Percentiles rank a stretch among this genome's conserved stretches.
phyloP scores from a whole-genome alignment of 2,888 invertebrate genomes.

The Acleris cristana region DNA sequence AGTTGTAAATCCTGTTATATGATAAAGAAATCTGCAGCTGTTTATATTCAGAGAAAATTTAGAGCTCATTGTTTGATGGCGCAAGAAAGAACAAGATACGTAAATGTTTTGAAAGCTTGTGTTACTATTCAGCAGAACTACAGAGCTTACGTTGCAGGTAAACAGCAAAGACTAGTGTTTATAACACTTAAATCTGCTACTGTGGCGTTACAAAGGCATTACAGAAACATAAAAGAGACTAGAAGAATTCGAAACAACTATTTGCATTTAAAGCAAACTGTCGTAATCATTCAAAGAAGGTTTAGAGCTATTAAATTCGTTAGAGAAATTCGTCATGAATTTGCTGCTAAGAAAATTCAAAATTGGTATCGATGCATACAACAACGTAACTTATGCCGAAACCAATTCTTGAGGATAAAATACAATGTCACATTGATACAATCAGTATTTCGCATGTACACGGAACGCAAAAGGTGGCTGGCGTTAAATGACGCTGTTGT shows the following conservation, averaged over 20 bases:
- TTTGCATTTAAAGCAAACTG: conserved; percentile 51
- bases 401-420: conserved; percentile 54
- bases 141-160: conserved; percentile 46
- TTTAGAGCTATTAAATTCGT: conserved; percentile 57
- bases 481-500: conserved; percentile 51
- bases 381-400: conserved; percentile 55
- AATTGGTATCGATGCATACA: conserved; percentile 62
- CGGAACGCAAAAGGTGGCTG: conserved; percentile 53
- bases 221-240: conserved; percentile 47
- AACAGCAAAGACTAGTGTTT: conserved; percentile 35
- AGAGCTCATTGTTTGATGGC: conserved; percentile 64
- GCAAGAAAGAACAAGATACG: conserved; percentile 60
- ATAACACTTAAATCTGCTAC: conserved; percentile 24
- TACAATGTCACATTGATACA: conserved; percentile 62
- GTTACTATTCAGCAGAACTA: conserved; percentile 64
- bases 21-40: conserved; percentile 45
- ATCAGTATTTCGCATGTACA: conserved; percentile 62
- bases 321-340: conserved; percentile 45
- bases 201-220: conserved; percentile 56
- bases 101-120: conserved; percentile 51
- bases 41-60: conserved; percentile 64
- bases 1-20: conserved; percentile 54
- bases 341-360: conserved; percentile 67
- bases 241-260: conserved; percentile 51
- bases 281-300: conserved; percentile 63